Conservation (phyloP, 2,797 vertebrate species). For the Hyperoplus immaculatus region DNA sequence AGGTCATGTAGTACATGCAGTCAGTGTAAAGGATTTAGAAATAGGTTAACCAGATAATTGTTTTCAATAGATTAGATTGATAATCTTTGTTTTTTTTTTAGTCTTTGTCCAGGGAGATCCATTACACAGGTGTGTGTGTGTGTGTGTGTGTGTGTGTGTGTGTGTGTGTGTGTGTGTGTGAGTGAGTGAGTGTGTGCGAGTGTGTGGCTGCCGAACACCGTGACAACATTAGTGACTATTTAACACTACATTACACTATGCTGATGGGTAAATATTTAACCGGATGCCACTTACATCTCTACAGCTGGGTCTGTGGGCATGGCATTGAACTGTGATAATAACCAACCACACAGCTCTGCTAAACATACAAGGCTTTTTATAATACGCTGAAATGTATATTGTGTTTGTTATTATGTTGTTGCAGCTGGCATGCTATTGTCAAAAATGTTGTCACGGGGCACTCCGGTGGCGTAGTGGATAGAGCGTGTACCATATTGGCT, state of each 20-base stretch:
- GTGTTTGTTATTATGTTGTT: too few species aligned
- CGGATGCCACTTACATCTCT: slow-evolving; percentile 47
- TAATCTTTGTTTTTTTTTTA: neutral
- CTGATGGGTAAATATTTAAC: slow-evolving; percentile 65
- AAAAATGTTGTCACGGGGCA: too few species aligned
- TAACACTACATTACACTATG: slow-evolving; percentile 33
- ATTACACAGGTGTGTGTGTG: too few species aligned
- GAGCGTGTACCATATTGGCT: too few species aligned
- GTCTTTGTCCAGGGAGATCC: neutral
- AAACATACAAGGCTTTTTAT: too few species aligned
- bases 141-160: too few species aligned
- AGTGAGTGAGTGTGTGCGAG: too few species aligned
- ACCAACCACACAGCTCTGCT: neutral
- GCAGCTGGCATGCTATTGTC: too few species aligned
- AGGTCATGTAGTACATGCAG: neutral
- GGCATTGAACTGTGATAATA: slow-evolving; percentile 47
- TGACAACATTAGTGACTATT: slow-evolving; percentile 16
- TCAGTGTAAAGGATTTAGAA: slow-evolving; percentile 4
- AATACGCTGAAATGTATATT: too few species aligned
- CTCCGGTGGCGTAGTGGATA: too few species aligned
- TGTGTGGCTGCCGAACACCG: slow-evolving; percentile 4
- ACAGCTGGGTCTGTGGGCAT: slow-evolving; percentile 23
- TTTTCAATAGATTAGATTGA: neutral
- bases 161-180: too few species aligned
- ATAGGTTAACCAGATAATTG: neutral